phyloP scores from a whole-genome alignment of 2,113 vertebrate genomes.

The Hymenochirus boettgeri region DNA sequence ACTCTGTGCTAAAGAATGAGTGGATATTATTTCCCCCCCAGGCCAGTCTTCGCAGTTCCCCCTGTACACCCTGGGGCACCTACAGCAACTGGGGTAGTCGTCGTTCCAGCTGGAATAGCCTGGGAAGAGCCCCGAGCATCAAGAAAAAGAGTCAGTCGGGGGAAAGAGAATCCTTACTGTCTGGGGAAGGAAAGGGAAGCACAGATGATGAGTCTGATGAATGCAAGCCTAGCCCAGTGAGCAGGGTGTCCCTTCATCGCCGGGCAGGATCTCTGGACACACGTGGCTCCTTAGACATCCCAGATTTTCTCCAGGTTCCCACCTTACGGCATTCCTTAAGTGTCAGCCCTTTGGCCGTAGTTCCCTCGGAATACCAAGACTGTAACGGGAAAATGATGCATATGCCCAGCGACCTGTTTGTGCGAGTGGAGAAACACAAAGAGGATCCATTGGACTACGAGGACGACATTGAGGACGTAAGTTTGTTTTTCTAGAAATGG shows the following conservation, averaged over 20 bases:
- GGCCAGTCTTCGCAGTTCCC: conserved; percentile 84
- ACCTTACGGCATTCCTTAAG: conserved; percentile 54
- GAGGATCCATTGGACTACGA: conserved; percentile 71
- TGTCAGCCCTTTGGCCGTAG: conserved; percentile 45
- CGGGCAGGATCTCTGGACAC: conserved; percentile 59
- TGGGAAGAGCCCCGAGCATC: conserved; percentile 85
- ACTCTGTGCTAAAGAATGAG: too few species aligned
- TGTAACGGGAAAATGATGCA: conserved; percentile 78
- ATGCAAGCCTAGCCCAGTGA: conserved; percentile 51
- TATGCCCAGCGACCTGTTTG: conserved; percentile 63
- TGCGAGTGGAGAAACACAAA: conserved; percentile 67
- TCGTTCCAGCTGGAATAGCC: conserved; percentile 92
- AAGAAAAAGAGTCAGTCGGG: conserved; percentile 83
- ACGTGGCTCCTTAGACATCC: conserved; percentile 56
- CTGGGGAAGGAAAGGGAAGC: conserved; percentile 76
- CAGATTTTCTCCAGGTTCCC: conserved; percentile 67
- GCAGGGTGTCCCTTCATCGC: conserved; percentile 43
- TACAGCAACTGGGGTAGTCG: conserved; percentile 86
- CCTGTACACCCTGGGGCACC: conserved; percentile 72
- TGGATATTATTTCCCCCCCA: conserved; percentile 47
- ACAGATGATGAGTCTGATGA: conserved; percentile 70
- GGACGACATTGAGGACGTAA: conserved; percentile 86
- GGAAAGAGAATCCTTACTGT: conserved; percentile 87
- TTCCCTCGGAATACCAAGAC: conserved; percentile 66
- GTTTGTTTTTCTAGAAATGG: too few species aligned